A percentile compares a stretch with the other conserved stretches of the same genome.
Conservation (phyloP, 92 coral and sea anemone genomes). For the Palythoa grandis region DNA sequence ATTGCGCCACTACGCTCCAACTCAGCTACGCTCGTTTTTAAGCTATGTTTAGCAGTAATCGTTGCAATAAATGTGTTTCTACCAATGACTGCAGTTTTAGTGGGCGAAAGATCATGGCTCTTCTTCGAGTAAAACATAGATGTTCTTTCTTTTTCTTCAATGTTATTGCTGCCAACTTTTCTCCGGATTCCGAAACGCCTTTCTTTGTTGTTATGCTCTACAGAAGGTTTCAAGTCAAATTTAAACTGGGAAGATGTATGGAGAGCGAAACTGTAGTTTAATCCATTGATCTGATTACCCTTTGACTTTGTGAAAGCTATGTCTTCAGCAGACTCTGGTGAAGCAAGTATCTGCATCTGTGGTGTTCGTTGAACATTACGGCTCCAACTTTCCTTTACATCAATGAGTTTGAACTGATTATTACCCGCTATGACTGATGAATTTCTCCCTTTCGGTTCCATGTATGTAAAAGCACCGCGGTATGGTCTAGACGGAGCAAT, state of each 20-base stretch:
- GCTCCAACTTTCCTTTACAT: neutral
- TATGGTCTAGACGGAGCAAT: neutral
- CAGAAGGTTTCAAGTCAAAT: neutral
- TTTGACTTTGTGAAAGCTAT: neutral
- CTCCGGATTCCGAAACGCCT: neutral
- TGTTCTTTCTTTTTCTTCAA: neutral
- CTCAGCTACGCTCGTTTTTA: neutral
- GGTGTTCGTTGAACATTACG: neutral
- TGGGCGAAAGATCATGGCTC: no score
- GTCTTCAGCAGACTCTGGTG: neutral
- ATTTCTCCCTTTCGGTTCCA: neutral
- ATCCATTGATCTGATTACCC: neutral
- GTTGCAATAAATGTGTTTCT: neutral
- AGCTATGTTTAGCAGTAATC: neutral
- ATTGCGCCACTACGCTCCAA: neutral
- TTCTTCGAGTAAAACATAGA: neutral
- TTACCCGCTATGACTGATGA: neutral
- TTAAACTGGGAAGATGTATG: neutral
- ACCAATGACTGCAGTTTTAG: neutral
- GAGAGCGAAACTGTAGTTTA: neutral
- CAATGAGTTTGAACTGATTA: neutral
- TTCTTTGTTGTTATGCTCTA: neutral
- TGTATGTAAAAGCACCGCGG: neutral
- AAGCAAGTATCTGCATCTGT: no score
- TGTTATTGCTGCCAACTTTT: neutral